phyloP scores from a whole-genome alignment of 2,888 invertebrate species.

The Eupithecia centaureata region DNA sequence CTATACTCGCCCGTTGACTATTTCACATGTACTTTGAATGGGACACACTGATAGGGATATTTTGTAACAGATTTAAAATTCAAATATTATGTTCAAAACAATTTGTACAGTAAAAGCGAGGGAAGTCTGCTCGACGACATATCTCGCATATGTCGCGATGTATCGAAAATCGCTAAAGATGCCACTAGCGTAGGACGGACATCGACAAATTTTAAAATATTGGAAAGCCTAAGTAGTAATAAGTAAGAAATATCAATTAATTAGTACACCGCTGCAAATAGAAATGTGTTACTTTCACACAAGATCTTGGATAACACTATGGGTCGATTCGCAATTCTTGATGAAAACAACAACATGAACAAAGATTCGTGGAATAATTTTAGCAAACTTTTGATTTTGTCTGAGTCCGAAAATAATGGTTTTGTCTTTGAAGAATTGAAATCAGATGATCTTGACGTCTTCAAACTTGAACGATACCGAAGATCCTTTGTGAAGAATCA shows the following conservation, averaged over 20 bases:
- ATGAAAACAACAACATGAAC: not conserved
- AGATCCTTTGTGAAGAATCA: constrained; percentile 27
- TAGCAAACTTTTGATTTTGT: not conserved
- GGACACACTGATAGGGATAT: constrained; percentile 16
- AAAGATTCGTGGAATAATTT: not conserved
- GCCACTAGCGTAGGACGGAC: not conserved
- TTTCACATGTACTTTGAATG: constrained; percentile 49
- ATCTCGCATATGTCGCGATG: not conserved
- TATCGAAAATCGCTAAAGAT: too few relatives aligned
- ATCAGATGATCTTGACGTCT: not conserved
- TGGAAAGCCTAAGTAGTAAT: not conserved
- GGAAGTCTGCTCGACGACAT: not conserved
- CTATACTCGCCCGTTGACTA: constrained; percentile 55
- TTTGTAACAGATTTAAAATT: not conserved
- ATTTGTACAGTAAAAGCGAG: too few relatives aligned
- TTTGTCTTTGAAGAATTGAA: constrained; percentile 10
- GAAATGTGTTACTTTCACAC: not conserved
- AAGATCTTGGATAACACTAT: not conserved
- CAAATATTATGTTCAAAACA: too few relatives aligned
- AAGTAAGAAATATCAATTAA: too few relatives aligned
- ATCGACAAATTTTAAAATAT: not conserved
- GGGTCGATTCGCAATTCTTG: not conserved
- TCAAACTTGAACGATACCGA: constrained; percentile 17
- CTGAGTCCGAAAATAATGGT: not conserved
- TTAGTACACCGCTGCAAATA: not conserved